phyloP scores from a whole-genome alignment of 2,113 vertebrate genomes.

The Tympanuchus pallidicinctus region DNA sequence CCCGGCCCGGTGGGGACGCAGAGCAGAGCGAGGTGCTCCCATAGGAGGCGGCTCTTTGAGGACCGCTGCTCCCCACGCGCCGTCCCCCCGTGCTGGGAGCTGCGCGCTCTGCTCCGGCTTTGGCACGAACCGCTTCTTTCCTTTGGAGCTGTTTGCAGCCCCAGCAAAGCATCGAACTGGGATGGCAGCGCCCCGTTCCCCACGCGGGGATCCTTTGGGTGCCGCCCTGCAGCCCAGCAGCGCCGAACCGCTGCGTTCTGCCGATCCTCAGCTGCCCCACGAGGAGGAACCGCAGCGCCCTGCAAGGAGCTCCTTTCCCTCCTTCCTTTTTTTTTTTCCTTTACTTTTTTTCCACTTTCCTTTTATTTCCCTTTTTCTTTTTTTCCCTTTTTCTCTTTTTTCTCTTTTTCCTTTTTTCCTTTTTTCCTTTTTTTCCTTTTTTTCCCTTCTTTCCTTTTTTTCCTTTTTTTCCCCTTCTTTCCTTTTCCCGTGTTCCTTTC shows the following conservation, averaged over 20 bases:
- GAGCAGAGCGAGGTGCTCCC: not conserved
- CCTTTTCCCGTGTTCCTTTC: too few species aligned
- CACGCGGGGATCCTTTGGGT: not conserved
- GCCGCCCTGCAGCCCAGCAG: not conserved
- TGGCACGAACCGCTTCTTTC: not conserved
- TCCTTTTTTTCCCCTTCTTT: not conserved
- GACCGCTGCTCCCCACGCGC: not conserved
- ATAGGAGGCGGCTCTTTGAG: not conserved
- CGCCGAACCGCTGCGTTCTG: rapidly evolving
- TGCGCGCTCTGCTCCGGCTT: not conserved
- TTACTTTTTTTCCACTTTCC: not conserved
- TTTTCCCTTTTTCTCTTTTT: too few species aligned
- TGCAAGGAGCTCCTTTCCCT: too few species aligned
- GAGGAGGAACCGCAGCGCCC: too few species aligned
- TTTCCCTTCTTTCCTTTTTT: too few species aligned
- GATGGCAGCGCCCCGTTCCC: not conserved
- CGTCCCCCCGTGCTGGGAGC: not conserved
- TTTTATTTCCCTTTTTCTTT: too few species aligned
- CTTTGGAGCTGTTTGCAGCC: not conserved
- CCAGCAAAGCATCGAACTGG: not conserved
- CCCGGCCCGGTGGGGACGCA: not conserved
- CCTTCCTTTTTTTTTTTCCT: too few species aligned
- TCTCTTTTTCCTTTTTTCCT: too few species aligned
- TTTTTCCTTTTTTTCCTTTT: too few species aligned
- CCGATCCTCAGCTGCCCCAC: not conserved